phyloP scores from a whole-genome alignment of 2,888 invertebrate genomes.

The Trilocha varians region DNA sequence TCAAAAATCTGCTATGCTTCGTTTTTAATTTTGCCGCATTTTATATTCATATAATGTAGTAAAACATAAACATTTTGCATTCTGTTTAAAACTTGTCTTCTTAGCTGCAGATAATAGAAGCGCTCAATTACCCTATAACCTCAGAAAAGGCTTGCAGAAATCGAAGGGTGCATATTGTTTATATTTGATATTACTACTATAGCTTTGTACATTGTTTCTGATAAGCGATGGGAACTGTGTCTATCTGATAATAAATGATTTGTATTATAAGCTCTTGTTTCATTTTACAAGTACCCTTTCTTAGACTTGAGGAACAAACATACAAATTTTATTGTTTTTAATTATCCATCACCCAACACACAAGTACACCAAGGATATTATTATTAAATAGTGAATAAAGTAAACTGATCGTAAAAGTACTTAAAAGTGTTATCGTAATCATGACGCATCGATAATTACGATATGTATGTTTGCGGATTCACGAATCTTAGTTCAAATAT shows the following conservation, averaged over 20 bases:
- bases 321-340: no score
- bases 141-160: conserved; percentile 71
- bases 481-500: no score
- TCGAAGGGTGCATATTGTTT: conserved; percentile 74
- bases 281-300: conserved; percentile 16
- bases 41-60: conserved; percentile 62
- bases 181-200: conserved; percentile 76
- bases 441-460: no score
- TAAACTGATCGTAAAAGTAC: no score
- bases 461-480: no score
- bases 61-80: conserved; percentile 65
- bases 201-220: conserved; percentile 82
- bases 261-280: conserved; percentile 73
- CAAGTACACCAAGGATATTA: no score
- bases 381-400: no score
- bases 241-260: conserved; percentile 81
- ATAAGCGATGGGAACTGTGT: conserved; percentile 82
- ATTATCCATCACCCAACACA: no score
- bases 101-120: conserved; percentile 68
- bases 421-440: no score
- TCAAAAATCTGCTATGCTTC: conserved; percentile 62
- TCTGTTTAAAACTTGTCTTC: conserved; percentile 60
- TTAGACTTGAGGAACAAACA: neutral
- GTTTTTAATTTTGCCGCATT: conserved; percentile 59
- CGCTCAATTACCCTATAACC: conserved; percentile 71